Conservation (phyloP, 2,888 invertebrate genomes). For the Diadromus collaris region DNA sequence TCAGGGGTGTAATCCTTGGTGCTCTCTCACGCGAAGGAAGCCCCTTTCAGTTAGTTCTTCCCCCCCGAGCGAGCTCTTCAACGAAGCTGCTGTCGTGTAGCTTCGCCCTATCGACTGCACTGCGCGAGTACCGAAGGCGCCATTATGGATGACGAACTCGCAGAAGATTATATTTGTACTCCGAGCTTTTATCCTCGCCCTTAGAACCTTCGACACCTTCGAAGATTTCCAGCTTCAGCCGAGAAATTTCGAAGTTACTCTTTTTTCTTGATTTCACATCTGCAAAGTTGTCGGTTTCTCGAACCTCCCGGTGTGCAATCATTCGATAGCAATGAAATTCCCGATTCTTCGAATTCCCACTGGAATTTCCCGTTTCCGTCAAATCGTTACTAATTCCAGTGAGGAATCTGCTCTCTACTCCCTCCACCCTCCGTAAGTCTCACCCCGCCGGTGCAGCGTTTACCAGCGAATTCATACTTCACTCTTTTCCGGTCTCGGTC, state of each 20-base stretch:
- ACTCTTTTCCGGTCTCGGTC: neutral
- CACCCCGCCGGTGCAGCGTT: constrained; percentile 10
- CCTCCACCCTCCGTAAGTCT: constrained; percentile 10
- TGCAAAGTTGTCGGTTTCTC: neutral
- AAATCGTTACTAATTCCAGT: constrained; percentile 24
- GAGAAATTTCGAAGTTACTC: neutral
- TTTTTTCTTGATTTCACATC: neutral
- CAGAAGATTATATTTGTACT: neutral
- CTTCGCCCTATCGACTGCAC: constrained; percentile 14
- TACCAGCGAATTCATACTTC: constrained; percentile 43
- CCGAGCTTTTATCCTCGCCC: neutral
- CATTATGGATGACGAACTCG: neutral
- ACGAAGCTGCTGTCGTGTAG: neutral
- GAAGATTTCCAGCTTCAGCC: neutral
- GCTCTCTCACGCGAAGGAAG: constrained; percentile 41
- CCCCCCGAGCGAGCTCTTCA: neutral
- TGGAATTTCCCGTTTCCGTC: constrained; percentile 11
- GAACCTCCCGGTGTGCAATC: neutral
- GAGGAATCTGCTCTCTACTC: constrained; percentile 24
- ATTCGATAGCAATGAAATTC: neutral
- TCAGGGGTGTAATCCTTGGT: constrained; percentile 50
- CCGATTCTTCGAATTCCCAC: constrained; percentile 1
- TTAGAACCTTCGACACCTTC: neutral
- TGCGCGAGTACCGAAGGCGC: neutral
- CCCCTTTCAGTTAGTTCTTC: constrained; percentile 51